Evolutionary conservation across 2,888 invertebrate species (phyloP).

Genomic region (Nymphalis polychloros): DNA sequence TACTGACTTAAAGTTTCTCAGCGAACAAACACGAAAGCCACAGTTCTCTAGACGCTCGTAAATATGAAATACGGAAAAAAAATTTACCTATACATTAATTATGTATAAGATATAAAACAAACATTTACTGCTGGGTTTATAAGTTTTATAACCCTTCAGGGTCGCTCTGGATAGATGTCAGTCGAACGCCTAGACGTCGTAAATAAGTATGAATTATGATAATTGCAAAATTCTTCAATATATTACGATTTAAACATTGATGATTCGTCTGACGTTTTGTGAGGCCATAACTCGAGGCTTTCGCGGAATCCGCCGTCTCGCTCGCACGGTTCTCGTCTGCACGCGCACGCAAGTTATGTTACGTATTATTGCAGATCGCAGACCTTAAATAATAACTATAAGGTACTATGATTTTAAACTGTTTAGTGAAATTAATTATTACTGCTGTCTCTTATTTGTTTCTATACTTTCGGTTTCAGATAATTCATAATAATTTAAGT

Average conservation of each 20-base stretch:
- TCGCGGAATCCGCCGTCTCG: constrained; percentile 60
- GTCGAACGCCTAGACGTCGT: constrained; percentile 77
- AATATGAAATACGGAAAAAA: constrained; percentile 64
- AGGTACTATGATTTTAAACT: neutral
- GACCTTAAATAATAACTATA: neutral
- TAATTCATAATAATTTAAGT: neutral
- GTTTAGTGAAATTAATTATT: neutral
- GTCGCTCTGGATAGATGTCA: constrained; percentile 74
- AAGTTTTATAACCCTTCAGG: constrained; percentile 72
- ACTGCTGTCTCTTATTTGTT: neutral
- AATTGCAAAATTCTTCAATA: constrained; percentile 82
- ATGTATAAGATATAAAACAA: constrained; percentile 69
- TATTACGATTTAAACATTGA: constrained; percentile 81
- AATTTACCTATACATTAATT: constrained; percentile 58
- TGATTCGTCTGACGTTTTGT: constrained; percentile 79
- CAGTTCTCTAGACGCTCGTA: constrained; percentile 52
- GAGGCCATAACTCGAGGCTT: constrained; percentile 70
- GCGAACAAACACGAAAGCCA: neutral
- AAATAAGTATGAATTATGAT: constrained; percentile 81
- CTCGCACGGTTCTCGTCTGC: constrained; percentile 28
- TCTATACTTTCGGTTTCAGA: neutral
- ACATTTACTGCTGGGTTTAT: constrained; percentile 71
- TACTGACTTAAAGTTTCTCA: constrained; percentile 32
- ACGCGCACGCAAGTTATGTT: constrained; percentile 9
- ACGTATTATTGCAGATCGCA: constrained; percentile 12